Base-by-base conservation (phyloP, 2,888 invertebrate species). In the Patella depressa region DNA sequence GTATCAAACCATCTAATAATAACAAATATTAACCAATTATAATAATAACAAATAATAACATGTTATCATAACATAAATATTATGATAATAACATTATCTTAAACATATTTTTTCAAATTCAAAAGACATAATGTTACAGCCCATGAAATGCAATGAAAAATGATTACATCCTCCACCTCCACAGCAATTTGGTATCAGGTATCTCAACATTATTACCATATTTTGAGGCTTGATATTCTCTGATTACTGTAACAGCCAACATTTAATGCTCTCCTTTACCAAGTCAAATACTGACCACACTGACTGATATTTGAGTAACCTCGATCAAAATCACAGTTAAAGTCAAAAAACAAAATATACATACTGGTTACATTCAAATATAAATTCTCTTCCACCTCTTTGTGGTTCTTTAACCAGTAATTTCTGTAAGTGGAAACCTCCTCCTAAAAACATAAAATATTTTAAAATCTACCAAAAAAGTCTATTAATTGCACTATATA, bases 1-100 rank as follows among this genome's bases (percentile, higher is more conserved):
- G 85, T 87, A 81, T 91, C 90, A 45, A 91, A 82, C 91, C 91
- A 91, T 74, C 91, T 90, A 45, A 45, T 45, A 45, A 45, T 45
- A 45, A 45, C 45, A 45, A 45, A 45, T 45, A 45, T 45, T 45
- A 53, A 19, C 2, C 45, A 76, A 45, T 53, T n/a, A 76, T 15
- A 74, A 14, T 7, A 9, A 45, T 19, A 4, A 45, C 45, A 45
- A 45, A 45, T 45, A 9, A 45, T 45, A 45, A 45, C 34, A 45
- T 45, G 34, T 5, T 45, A 45, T 45, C 5, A 45, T 24, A 71
- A 70, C 34, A 72, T 53, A 17, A 59, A 29, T 12, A 74, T 34
- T 74, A 14, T 29, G 17, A 74, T 59, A 11, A 4, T 29, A 57
- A 45, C 19, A 59, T 12, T n/a, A 29, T 24, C 24, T 12, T 7